Conservation (phyloP, 2,888 invertebrate genomes). For the Coremacera marginata region DNA sequence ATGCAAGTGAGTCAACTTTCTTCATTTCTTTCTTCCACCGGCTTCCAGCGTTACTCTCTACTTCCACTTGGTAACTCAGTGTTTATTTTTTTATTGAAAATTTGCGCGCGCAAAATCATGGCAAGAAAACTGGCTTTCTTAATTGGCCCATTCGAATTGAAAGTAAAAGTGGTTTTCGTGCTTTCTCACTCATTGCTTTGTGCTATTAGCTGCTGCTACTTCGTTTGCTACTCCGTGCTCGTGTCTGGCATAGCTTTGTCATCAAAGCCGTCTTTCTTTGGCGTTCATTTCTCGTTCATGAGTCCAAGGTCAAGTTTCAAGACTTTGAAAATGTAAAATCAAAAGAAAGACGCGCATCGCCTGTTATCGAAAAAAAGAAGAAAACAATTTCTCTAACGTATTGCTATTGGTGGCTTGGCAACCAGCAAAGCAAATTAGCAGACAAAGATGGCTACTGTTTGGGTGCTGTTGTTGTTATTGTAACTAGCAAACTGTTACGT, state of each 20-base stretch:
- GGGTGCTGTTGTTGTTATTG: slow-evolving; percentile 31
- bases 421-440: neutral
- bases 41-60: too few relatives aligned
- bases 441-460: slow-evolving; percentile 36
- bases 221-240: slow-evolving; percentile 34
- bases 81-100: too few relatives aligned
- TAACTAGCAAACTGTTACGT: slow-evolving; percentile 10
- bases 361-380: slow-evolving; percentile 8
- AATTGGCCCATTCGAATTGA: slow-evolving; percentile 46
- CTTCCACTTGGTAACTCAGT: too few relatives aligned
- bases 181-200: slow-evolving; percentile 1
- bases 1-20: too few relatives aligned
- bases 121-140: slow-evolving; percentile 34
- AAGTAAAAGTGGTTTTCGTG: slow-evolving; percentile 53
- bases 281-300: slow-evolving; percentile 46
- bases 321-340: slow-evolving; percentile 60
- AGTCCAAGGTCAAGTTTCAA: slow-evolving; percentile 68
- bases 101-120: slow-evolving; percentile 7
- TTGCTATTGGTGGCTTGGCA: neutral
- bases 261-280: slow-evolving; percentile 26
- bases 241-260: slow-evolving; percentile 41
- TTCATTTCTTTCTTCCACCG: too few relatives aligned
- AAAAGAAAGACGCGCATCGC: slow-evolving; percentile 9
- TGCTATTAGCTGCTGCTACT: slow-evolving; percentile 32
- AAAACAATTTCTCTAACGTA: slow-evolving; percentile 18